Evolutionary conservation across 2,888 invertebrate species (phyloP).

Genomic region (Noctua comes): DNA sequence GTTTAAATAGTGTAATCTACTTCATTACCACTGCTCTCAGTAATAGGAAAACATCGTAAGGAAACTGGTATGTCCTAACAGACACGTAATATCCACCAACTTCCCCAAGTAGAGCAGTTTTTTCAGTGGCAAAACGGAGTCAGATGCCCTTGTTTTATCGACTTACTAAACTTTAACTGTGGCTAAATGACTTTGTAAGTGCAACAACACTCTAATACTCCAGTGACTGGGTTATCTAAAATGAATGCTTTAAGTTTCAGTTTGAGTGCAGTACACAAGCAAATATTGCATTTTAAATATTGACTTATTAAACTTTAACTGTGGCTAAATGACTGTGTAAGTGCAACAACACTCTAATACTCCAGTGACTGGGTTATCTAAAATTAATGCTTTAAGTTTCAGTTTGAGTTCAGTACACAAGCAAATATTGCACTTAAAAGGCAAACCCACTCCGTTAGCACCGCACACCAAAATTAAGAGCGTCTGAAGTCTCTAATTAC

Average conservation of each 20-base stretch:
- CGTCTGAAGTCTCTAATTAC: conserved; percentile 70
- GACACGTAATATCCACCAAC: no score
- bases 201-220: not conserved
- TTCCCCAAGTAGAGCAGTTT: not conserved
- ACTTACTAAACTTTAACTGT: not conserved
- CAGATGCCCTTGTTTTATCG: no score
- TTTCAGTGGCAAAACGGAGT: not conserved
- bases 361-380: not conserved
- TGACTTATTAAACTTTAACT: not conserved
- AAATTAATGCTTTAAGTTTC: not conserved
- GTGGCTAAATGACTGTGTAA: not conserved
- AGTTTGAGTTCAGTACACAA: not conserved
- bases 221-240: not conserved
- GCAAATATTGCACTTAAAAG: conserved; percentile 1
- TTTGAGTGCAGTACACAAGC: not conserved
- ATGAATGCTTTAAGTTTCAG: not conserved
- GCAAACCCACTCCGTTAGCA: not conserved
- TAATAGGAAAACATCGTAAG: no score
- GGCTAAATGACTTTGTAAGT: not conserved
- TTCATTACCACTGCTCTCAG: no score
- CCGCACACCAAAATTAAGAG: conserved; percentile 42
- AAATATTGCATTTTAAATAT: conserved; percentile 7
- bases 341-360: not conserved
- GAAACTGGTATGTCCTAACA: not conserved
- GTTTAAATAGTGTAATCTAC: no score